Percentiles rank a stretch among this genome's conserved stretches.
Evolutionary conservation across 2,797 vertebrate species (phyloP).

Genomic region (Takifugu ocellatus): DNA sequence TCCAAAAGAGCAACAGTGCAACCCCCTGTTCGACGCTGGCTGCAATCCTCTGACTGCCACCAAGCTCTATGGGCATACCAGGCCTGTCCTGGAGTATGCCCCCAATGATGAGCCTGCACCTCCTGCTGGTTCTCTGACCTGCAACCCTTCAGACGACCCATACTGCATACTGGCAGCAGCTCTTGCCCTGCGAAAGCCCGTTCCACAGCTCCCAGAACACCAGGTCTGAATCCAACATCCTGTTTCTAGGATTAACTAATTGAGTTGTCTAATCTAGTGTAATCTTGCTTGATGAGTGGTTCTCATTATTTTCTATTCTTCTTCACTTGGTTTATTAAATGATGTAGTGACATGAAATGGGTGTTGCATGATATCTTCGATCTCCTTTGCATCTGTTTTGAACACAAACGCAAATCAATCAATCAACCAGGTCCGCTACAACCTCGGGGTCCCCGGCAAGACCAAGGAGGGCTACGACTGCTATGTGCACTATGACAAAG

Average conservation of each 20-base stretch:
- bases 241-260: constrained; percentile 37
- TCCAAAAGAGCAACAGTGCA: constrained; percentile 70
- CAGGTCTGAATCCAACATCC: constrained; percentile 72
- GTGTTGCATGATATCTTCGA: constrained; percentile 51
- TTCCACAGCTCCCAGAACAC: constrained; percentile 63
- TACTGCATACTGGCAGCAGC: constrained; percentile 70
- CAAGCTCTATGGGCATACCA: constrained; percentile 66
- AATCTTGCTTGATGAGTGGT: constrained; percentile 35
- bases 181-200: constrained; percentile 60
- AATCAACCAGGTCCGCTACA: constrained; percentile 69
- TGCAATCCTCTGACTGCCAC: constrained; percentile 77
- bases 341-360: constrained; percentile 41
- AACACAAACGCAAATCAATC: constrained; percentile 49
- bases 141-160: constrained; percentile 71
- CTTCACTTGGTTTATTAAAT: constrained; percentile 48
- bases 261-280: constrained; percentile 39
- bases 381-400: constrained; percentile 52
- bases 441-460: constrained; percentile 71
- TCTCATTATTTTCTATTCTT: constrained; percentile 28
- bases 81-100: constrained; percentile 69
- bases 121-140: constrained; percentile 55
- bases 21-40: constrained; percentile 74
- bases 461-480: constrained; percentile 80
- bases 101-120: constrained; percentile 42
- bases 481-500: constrained; percentile 78